These are phyloP conservation scores for Ellobium chinense DNA, from an alignment of 2,888 invertebrate genomes.

Conservation along the genomic window DNA sequence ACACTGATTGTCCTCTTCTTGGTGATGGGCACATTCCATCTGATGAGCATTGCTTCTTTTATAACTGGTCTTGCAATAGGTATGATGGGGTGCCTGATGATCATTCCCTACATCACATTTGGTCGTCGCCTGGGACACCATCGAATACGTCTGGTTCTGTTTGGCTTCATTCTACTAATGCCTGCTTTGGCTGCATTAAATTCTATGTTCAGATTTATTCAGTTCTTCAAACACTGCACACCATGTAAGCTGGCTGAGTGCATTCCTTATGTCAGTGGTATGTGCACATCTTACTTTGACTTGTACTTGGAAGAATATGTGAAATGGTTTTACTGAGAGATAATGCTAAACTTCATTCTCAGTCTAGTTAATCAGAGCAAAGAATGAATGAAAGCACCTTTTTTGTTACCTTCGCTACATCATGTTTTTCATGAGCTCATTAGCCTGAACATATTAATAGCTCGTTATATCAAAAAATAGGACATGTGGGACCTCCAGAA, in stretches of 20 bases:
- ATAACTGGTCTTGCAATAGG: constrained; percentile 65
- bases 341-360: too few species aligned
- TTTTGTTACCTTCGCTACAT: too few species aligned
- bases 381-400: too few species aligned
- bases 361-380: too few species aligned
- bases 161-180: constrained; percentile 40
- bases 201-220: background rate
- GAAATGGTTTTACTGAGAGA: too few species aligned
- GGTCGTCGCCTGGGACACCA: constrained; percentile 53
- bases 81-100: constrained; percentile 56
- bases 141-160: constrained; percentile 52
- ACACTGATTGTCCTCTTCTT: constrained; percentile 29
- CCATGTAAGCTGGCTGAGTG: background rate
- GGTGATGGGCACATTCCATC: constrained; percentile 62
- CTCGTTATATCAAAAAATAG: too few species aligned
- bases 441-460: too few species aligned
- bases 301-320: too few species aligned
- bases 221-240: background rate
- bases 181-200: background rate
- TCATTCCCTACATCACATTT: constrained; percentile 70
- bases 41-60: constrained; percentile 60
- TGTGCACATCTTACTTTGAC: constrained; percentile 8
- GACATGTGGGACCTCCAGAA: too few species aligned
- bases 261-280: background rate
- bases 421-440: too few species aligned